A percentile compares a stretch with the other conserved stretches of the same genome.
Conservation (phyloP, 2,888 invertebrate genomes). For the Siphlonurus alternatus region DNA sequence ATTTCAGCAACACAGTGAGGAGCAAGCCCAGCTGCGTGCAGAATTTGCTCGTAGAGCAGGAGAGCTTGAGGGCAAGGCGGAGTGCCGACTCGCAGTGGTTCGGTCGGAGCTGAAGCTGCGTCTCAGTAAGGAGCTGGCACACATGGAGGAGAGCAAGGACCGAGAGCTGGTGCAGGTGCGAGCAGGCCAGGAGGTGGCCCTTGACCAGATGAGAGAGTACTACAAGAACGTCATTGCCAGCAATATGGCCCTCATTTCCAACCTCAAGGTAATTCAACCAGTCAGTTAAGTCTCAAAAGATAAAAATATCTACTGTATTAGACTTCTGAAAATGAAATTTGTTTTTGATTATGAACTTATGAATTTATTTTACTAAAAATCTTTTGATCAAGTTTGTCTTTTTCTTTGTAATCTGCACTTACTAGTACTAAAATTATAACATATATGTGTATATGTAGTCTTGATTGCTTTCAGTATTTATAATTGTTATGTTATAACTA, state of each 20-base stretch:
- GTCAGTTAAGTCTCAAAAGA: background rate
- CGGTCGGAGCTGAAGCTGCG: constrained; percentile 53
- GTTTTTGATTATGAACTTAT: too few relatives aligned
- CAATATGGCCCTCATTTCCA: constrained; percentile 78
- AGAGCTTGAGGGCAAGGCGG: constrained; percentile 51
- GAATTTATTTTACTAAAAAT: too few relatives aligned
- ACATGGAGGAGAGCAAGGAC: constrained; percentile 84
- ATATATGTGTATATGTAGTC: too few relatives aligned
- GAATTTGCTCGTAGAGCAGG: constrained; percentile 48
- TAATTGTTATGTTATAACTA: too few relatives aligned
- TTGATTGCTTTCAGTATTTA: background rate
- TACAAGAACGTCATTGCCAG: constrained; percentile 90
- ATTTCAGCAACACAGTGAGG: constrained; percentile 29
- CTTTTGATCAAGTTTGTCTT: too few relatives aligned
- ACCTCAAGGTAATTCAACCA: constrained; percentile 48
- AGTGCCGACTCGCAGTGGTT: constrained; percentile 53
- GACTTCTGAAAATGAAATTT: too few relatives aligned
- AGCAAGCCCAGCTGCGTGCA: constrained; percentile 37
- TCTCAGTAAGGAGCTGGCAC: constrained; percentile 66
- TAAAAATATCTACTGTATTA: too few relatives aligned
- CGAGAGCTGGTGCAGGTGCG: constrained; percentile 66
- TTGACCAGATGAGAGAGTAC: constrained; percentile 81
- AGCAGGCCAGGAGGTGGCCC: constrained; percentile 63
- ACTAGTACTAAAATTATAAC: too few relatives aligned
- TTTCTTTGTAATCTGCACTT: too few relatives aligned